These are phyloP conservation scores for Bombus superbus DNA, from an alignment of 1,140 invertebrate genomes.

Conservation along the genomic window DNA sequence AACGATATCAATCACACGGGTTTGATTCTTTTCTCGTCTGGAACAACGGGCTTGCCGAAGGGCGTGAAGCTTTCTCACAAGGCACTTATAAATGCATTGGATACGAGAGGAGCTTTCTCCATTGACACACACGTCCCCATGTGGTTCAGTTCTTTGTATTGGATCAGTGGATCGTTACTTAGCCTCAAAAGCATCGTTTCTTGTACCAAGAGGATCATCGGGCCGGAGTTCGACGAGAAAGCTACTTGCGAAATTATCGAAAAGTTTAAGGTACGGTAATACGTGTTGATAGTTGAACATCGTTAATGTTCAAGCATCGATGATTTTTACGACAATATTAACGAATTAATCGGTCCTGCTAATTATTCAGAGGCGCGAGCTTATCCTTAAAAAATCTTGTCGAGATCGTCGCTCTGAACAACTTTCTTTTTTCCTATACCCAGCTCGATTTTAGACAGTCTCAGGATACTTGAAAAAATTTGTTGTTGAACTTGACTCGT, in stretches of 20 bases:
- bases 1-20: constrained; percentile 54
- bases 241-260: constrained; percentile 82
- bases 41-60: constrained; percentile 90
- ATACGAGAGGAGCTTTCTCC: rapidly evolving
- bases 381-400: no score
- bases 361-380: no score
- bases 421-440: no score
- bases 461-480: no score
- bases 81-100: not conserved
- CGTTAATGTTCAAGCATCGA: no score
- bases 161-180: constrained; percentile 57
- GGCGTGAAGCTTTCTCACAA: constrained; percentile 87
- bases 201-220: constrained; percentile 77
- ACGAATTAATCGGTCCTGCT: not conserved
- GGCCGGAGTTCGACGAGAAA: constrained; percentile 83
- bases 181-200: constrained; percentile 66
- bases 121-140: not conserved
- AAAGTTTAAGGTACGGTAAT: constrained; percentile 74
- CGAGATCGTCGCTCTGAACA: no score
- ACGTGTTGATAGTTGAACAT: no score
- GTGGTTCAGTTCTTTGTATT: constrained; percentile 72
- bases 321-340: not conserved
- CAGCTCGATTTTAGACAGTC: no score
- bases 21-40: constrained; percentile 84
- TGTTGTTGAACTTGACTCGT: no score